Evolutionary conservation across 1,140 invertebrate genomes (phyloP).

Genomic region (Aphelenchoides besseyi): DNA sequence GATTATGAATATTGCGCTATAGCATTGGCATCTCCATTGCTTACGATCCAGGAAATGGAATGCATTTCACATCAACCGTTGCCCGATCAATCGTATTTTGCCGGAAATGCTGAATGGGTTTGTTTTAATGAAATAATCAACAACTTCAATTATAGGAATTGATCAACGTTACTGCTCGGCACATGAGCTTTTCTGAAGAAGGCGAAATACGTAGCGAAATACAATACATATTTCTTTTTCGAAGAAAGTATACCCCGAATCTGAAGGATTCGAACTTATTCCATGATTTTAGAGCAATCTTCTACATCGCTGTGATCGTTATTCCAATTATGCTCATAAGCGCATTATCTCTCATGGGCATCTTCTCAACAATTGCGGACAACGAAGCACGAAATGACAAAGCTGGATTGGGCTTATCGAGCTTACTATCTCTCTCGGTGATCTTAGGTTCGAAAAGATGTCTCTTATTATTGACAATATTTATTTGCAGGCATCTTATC

Average conservation of each 20-base stretch:
- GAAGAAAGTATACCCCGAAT: not conserved
- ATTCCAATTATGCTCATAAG: conserved; percentile 50
- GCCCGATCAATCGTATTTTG: conserved; percentile 46
- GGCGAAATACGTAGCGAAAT: conserved; percentile 46
- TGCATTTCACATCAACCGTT: conserved; percentile 29
- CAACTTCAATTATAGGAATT: no score
- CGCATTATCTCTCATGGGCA: conserved; percentile 46
- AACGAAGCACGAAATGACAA: conserved; percentile 51
- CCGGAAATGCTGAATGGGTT: conserved; percentile 60
- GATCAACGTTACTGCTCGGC: conserved; percentile 51
- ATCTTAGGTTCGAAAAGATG: conserved; percentile 38
- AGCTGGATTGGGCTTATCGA: conserved; percentile 42
- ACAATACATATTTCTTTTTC: conserved; percentile 45
- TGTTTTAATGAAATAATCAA: no score
- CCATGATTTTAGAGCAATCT: conserved; percentile 40
- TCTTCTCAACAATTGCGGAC: conserved; percentile 46
- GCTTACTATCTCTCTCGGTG: conserved; percentile 53
- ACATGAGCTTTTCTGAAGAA: conserved; percentile 52
- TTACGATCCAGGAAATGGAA: conserved; percentile 53
- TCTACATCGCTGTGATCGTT: conserved; percentile 55
- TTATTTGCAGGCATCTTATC: conserved; percentile 44
- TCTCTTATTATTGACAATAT: not conserved
- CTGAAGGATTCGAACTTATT: no score
- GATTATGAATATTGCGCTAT: conserved; percentile 53
- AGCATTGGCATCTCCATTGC: conserved; percentile 46